Conservation (phyloP, 2,888 invertebrate species). For the Hipparchia semele region DNA sequence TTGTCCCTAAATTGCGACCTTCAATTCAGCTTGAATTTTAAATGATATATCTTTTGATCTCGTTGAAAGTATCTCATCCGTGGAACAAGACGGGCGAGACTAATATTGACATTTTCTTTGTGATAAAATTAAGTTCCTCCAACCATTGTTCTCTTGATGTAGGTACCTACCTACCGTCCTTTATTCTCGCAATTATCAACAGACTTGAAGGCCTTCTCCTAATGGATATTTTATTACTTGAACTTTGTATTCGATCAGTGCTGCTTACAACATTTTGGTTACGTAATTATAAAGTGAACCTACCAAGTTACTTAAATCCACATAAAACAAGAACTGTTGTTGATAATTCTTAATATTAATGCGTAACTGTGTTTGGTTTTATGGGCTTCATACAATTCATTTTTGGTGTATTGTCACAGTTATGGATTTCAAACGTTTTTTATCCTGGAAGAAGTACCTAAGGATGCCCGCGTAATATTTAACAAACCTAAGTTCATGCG, state of each 20-base stretch:
- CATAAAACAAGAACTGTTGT: background rate
- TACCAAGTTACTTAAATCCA: background rate
- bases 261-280: slow-evolving; percentile 4
- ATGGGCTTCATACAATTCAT: too few relatives aligned
- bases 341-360: background rate
- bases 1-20: slow-evolving; percentile 4
- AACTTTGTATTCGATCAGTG: slow-evolving; percentile 15
- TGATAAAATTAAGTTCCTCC: slow-evolving; percentile 33
- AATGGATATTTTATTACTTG: slow-evolving; percentile 30
- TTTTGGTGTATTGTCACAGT: too few relatives aligned
- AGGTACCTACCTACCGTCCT: slow-evolving; percentile 11
- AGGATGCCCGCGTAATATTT: too few relatives aligned
- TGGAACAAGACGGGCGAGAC: slow-evolving; percentile 14
- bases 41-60: slow-evolving; percentile 15
- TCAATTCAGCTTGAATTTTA: slow-evolving; percentile 7
- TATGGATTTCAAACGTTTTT: too few relatives aligned
- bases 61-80: slow-evolving; percentile 12
- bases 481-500: too few relatives aligned
- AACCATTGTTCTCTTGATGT: slow-evolving; percentile 29
- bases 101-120: slow-evolving; percentile 34
- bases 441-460: too few relatives aligned
- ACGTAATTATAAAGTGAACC: slow-evolving; percentile 7
- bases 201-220: slow-evolving; percentile 26
- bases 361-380: background rate
- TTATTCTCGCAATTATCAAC: slow-evolving; percentile 33